phyloP scores from a whole-genome alignment of 2,888 invertebrate genomes.

The Chrysolina oricalcia region DNA sequence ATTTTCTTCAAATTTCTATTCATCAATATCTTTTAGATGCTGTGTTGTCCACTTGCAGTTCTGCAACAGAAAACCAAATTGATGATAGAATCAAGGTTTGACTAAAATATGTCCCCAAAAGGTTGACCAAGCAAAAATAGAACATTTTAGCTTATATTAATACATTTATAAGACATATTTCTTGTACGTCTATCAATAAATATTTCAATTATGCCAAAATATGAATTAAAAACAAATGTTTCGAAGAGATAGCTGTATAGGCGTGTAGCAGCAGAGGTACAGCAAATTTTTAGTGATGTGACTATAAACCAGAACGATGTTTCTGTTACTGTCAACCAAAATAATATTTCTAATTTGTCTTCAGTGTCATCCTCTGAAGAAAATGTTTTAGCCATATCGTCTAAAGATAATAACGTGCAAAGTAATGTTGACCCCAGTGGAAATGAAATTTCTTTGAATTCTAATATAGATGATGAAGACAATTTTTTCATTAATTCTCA shows the following conservation, averaged over 20 bases:
- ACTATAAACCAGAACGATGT: constrained; percentile 1
- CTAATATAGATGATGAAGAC: constrained; percentile 10
- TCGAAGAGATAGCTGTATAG: constrained; percentile 16
- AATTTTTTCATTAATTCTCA: background rate
- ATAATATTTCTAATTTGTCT: constrained; percentile 12
- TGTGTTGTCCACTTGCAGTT: constrained; percentile 20
- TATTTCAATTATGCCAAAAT: constrained; percentile 17
- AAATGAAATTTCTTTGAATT: constrained; percentile 6
- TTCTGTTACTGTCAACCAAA: no score
- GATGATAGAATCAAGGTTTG: constrained; percentile 20
- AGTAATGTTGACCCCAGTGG: constrained; percentile 9
- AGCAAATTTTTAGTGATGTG: constrained; percentile 15
- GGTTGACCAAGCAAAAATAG: constrained; percentile 15
- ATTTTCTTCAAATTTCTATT: background rate
- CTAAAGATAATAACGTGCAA: constrained; percentile 11
- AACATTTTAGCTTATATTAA: background rate
- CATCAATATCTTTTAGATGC: background rate
- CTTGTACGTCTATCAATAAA: constrained; percentile 12
- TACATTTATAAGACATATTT: background rate
- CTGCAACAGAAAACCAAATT: constrained; percentile 14
- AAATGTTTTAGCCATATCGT: background rate
- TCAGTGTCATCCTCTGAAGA: constrained; percentile 9
- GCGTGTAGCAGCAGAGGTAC: constrained; percentile 20
- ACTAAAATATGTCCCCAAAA: constrained; percentile 6
- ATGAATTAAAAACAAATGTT: constrained; percentile 11